These are phyloP conservation scores for Taurulus bubalis DNA, from an alignment of 2,113 vertebrate genomes.

Conservation along the genomic window DNA sequence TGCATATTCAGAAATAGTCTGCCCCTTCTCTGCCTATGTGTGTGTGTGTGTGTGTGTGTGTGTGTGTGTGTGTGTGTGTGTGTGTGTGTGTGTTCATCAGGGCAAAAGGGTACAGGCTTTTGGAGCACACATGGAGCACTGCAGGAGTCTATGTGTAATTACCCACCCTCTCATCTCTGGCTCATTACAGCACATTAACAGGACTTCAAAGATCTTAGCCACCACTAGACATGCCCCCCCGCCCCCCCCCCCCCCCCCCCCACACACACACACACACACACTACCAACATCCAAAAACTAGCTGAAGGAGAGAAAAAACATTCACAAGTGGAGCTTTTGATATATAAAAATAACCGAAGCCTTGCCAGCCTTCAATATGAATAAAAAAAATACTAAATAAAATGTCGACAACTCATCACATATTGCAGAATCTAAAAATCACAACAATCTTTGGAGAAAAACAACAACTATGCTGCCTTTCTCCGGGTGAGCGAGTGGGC, in stretches of 20 bases:
- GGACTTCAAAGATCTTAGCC: conserved; percentile 73
- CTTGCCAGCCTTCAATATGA: background rate
- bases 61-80: conserved; percentile 22
- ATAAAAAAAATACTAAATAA: background rate
- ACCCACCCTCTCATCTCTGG: conserved; percentile 64
- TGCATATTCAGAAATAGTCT: conserved; percentile 15
- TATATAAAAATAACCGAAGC: conserved; percentile 17
- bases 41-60: conserved; percentile 13
- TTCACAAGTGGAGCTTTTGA: conserved; percentile 26
- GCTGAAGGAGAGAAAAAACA: conserved; percentile 11
- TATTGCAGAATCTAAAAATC: conserved; percentile 17
- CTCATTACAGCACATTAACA: conserved; percentile 74
- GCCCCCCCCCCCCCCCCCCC: background rate
- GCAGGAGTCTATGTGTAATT: conserved; percentile 62
- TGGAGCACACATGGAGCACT: conserved; percentile 34
- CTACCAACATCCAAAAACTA: conserved; percentile 15
- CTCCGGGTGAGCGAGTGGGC: conserved; percentile 52
- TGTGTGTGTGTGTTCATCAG: background rate
- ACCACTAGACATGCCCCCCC: conserved; percentile 18
- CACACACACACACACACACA: no score
- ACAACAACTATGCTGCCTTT: conserved; percentile 8
- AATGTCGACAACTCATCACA: background rate
- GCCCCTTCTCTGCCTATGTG: background rate
- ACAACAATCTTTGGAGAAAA: conserved; percentile 7
- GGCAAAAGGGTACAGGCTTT: conserved; percentile 29